Base-by-base conservation (phyloP, 2,113 vertebrate genomes). In the Excalfactoria chinensis region DNA sequence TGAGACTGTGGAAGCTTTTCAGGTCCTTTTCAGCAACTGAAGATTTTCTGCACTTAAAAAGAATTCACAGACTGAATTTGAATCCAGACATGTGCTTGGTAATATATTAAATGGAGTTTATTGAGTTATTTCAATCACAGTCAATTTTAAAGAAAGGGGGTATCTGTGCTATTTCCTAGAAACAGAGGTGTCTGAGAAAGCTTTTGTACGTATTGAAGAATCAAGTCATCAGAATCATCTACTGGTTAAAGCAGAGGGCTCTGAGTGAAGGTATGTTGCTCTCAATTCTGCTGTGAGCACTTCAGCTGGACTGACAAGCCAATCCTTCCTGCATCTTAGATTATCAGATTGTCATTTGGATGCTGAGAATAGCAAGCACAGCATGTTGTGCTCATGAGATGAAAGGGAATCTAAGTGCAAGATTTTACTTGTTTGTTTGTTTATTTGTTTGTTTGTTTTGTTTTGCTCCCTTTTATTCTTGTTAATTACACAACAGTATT, bases 31-130 rank as follows among this genome's bases (percentile, higher is more conserved):
- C 53, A 43, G 37, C 56, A 73, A 77, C 72, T 82, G 60, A 93
- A 83, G 48, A 28, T 18, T 70, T 94, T 90, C 60, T 88, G 48
- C 19, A 77, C 35, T 87, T 51, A 64, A 88, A 94, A 92, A 34
- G 21, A 55, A 59, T 86, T 92, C 84, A 84, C 32, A 83, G 44
- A 19, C 70, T 49, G 46, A 82, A 83, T 91, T 68, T 76, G 66
- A 77, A 85, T 40, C 37, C 86, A 30, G 76, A 25, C 1, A 5
- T 88, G 76, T 62, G 25, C 37, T 78, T 82, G 62, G 37, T 46
- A 85, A 88, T 51, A 64, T 68, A 86, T 48, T 92, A 89, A 90
- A 93, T 68, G 23, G 40, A 82, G 41, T 76, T 82, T 92, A 79
- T 86, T 51, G 51, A 69, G 77, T 59, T 58, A 83, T 86, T 92